Base-by-base conservation (phyloP, 2,113 vertebrate genomes). In the Furnarius figulus region DNA sequence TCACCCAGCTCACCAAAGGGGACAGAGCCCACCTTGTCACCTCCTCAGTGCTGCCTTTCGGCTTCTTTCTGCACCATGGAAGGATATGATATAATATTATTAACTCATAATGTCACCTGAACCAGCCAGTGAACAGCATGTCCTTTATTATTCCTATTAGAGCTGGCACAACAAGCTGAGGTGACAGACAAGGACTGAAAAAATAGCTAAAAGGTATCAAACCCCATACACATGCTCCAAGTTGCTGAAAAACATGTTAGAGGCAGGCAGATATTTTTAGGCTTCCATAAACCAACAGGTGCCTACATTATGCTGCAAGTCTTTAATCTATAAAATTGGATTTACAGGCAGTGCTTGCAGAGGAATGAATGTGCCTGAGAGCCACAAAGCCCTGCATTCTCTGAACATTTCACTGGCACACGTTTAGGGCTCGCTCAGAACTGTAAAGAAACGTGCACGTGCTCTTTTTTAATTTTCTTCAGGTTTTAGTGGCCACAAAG, bases 201-300 rank as follows among this genome's bases (percentile, higher is more conserved):
- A 78, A 85, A 83, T 72, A 81, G 47, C 61, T 84, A n/a, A 86
- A 92, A 92, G 61, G 61, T 78, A 93, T 61, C 75, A 78, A 65
- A 78, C 82, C 83, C 1, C 8, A 9, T 28, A 78, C 88, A 88
- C 90, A 90, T 88, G 90, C 76, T 93, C 35, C 65, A 40, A 92
- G 73, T 8, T 86, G 83, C 86, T 94, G 76, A 83, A 93, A 92
- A 96, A 93, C 84, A 89, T 35, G 68, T 84, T 88, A 71, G 40
- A 95, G n/a, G 44, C 90, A 86, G 59, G 76, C 61, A 90, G 93
- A 27, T 93, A 94, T 93, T 95, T 93, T 96, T 93, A 90, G 90
- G 72, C 70, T 71, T 82, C 75, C 82, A 91, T 93, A 95, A 95
- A 77, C 63, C 5, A 2, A 90, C 93, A 96, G 95, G 95, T 96